Conservation (phyloP, 2,113 vertebrate species). For the Suncus etruscus region DNA sequence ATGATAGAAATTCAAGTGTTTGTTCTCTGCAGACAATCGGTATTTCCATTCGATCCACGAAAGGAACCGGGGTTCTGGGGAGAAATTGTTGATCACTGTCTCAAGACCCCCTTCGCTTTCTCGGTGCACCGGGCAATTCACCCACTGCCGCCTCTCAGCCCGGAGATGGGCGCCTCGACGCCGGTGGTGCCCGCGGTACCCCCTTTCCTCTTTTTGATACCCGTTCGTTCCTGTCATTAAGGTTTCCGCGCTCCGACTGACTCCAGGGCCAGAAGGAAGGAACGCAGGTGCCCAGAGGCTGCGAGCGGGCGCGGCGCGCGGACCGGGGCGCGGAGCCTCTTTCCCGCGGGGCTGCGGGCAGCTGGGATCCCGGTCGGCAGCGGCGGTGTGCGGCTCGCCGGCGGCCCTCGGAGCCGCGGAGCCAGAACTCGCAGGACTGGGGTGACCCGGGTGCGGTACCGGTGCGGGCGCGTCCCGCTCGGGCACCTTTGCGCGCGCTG, state of each 20-base stretch:
- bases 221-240: not conserved
- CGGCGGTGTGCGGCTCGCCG: not conserved
- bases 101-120: not conserved
- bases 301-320: not conserved
- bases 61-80: not conserved
- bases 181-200: too few relatives aligned
- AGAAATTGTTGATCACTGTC: conserved; percentile 30
- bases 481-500: not conserved
- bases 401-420: not conserved
- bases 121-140: not conserved
- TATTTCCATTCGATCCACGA: conserved; percentile 29
- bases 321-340: not conserved
- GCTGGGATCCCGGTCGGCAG: not conserved
- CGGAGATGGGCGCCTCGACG: too few relatives aligned
- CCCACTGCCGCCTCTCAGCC: not conserved
- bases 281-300: conserved; percentile 68
- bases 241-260: not conserved
- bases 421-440: not conserved
- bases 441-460: not conserved
- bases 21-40: conserved; percentile 28
- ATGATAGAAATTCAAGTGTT: conserved; percentile 33
- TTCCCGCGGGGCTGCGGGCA: not conserved
- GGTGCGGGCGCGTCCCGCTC: not conserved
- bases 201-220: not conserved
- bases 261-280: conserved; percentile 17